These are phyloP conservation scores for Alfaro cultratus DNA, from an alignment of 2,797 vertebrate species.

Conservation along the genomic window DNA sequence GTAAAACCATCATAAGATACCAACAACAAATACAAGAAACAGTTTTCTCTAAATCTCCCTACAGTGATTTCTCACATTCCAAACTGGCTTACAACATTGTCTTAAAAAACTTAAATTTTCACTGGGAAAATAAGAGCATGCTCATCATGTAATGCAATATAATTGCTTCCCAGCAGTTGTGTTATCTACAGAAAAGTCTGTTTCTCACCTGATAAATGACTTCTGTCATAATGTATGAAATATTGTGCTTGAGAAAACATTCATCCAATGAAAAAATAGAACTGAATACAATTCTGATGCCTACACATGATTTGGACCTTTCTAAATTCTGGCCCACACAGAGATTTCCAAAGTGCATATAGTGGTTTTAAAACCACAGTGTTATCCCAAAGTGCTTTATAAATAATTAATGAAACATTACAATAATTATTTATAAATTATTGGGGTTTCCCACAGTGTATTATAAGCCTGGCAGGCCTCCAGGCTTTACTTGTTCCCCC, in stretches of 20 bases:
- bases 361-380: neutral
- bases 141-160: neutral
- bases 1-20: neutral
- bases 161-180: neutral
- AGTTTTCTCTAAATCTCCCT: neutral
- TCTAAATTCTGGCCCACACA: neutral
- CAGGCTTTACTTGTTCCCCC: no score
- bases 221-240: neutral
- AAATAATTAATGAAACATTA: neutral
- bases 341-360: neutral
- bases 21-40: neutral
- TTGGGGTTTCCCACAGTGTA: no score
- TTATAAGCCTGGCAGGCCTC: no score
- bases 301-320: neutral
- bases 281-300: neutral
- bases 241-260: neutral
- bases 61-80: neutral
- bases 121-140: neutral
- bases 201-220: neutral
- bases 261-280: neutral
- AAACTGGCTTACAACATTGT: neutral
- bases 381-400: neutral
- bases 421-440: no score
- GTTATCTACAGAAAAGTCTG: neutral
- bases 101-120: neutral